These are phyloP conservation scores for Calyptommatus sinebrachiatus DNA, from an alignment of 2,113 vertebrate genomes.

Conservation along the genomic window DNA sequence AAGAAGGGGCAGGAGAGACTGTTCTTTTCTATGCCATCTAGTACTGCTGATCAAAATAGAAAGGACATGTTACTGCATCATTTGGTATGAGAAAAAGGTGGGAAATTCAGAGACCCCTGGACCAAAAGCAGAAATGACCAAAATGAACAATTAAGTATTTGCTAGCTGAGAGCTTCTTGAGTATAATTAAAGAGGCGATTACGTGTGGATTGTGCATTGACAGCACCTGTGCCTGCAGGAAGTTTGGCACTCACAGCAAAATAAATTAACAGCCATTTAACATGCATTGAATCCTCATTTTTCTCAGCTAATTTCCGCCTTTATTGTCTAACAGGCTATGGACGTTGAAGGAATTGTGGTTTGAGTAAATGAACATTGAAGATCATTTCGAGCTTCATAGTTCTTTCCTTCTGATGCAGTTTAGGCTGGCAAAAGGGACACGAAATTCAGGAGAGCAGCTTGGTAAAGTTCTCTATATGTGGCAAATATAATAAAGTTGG, in stretches of 20 bases:
- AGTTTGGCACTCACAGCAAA: slow-evolving; percentile 53
- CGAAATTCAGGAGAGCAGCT: slow-evolving; percentile 28
- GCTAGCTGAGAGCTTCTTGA: slow-evolving; percentile 41
- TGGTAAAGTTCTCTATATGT: neutral
- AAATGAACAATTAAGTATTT: slow-evolving; percentile 37
- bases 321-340: slow-evolving; percentile 56
- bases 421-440: slow-evolving; percentile 27
- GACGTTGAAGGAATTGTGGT: slow-evolving; percentile 52
- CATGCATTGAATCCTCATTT: slow-evolving; percentile 55
- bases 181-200: slow-evolving; percentile 46
- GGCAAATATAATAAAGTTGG: neutral
- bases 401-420: neutral
- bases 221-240: slow-evolving; percentile 55
- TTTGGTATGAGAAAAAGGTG: slow-evolving; percentile 21
- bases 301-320: slow-evolving; percentile 67
- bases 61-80: neutral
- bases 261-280: slow-evolving; percentile 62
- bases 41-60: slow-evolving; percentile 2
- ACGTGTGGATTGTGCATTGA: slow-evolving; percentile 44
- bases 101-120: neutral
- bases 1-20: neutral
- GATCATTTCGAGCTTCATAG: neutral
- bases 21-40: slow-evolving; percentile 29
- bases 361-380: slow-evolving; percentile 59
- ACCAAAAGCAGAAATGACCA: slow-evolving; percentile 32